These are phyloP conservation scores for Drosophila ochracea DNA, from an alignment of 2,888 invertebrate genomes.

Conservation along the genomic window DNA sequence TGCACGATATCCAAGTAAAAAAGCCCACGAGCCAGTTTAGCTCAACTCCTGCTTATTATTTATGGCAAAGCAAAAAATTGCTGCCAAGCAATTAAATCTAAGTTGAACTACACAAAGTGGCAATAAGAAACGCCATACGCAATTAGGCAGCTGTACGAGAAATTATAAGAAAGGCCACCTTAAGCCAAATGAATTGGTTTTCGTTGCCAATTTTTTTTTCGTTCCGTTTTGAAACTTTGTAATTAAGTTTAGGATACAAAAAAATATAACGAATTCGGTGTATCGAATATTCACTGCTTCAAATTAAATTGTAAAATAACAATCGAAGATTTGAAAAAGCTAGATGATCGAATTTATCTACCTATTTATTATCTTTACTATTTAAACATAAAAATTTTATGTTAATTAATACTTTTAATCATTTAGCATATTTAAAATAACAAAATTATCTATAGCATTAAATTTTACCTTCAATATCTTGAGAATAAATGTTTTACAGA, in stretches of 20 bases:
- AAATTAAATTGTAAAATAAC: not conserved
- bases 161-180: slow-evolving; percentile 18
- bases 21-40: not conserved
- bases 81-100: slow-evolving; percentile 49
- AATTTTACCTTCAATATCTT: not conserved
- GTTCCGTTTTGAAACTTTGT: not conserved
- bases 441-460: not conserved
- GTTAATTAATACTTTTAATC: not conserved
- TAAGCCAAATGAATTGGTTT: slow-evolving; percentile 36
- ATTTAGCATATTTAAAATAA: not conserved
- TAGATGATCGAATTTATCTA: not conserved
- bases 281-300: not conserved
- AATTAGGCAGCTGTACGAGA: slow-evolving; percentile 21
- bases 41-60: slow-evolving; percentile 19
- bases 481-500: not conserved
- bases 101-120: slow-evolving; percentile 30
- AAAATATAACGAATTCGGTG: not conserved
- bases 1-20: slow-evolving; percentile 26
- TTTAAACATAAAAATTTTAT: not conserved
- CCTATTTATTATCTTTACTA: not conserved
- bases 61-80: slow-evolving; percentile 40
- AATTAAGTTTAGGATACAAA: not conserved
- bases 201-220: not conserved
- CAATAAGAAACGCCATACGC: slow-evolving; percentile 22
- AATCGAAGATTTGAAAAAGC: not conserved